phyloP scores from a whole-genome alignment of 2,888 invertebrate genomes.

The Cataglyphis rosenhaueri region DNA sequence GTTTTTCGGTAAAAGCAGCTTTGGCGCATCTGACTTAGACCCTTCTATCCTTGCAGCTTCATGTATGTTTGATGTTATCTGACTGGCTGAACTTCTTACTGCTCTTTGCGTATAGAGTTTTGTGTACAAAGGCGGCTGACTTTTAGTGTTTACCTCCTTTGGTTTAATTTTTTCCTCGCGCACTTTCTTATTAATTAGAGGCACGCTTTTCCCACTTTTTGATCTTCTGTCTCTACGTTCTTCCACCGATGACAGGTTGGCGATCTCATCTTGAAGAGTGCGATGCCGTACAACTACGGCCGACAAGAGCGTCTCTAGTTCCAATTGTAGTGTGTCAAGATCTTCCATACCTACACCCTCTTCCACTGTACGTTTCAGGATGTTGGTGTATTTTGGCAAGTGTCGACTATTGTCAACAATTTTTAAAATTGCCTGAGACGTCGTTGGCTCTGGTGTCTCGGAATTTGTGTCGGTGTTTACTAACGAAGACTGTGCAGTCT shows the following conservation, averaged over 20 bases:
- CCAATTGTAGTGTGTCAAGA: slow-evolving; percentile 94
- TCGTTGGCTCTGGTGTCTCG: slow-evolving; percentile 78
- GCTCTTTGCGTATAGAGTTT: slow-evolving; percentile 82
- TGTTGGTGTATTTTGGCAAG: slow-evolving; percentile 88
- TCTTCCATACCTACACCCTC: slow-evolving; percentile 95
- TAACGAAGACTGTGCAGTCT: slow-evolving; percentile 75
- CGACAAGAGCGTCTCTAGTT: slow-evolving; percentile 94
- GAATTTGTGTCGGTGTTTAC: slow-evolving; percentile 78
- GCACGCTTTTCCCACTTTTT: slow-evolving; percentile 82
- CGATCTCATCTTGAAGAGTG: slow-evolving; percentile 92
- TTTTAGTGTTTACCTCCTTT: slow-evolving; percentile 80
- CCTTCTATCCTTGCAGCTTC: slow-evolving; percentile 85
- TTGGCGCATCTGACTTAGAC: slow-evolving; percentile 89
- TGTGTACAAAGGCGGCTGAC: slow-evolving; percentile 81
- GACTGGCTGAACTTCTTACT: slow-evolving; percentile 75
- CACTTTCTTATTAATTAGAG: slow-evolving; percentile 80
- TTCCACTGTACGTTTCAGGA: slow-evolving; percentile 89
- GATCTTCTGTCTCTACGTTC: slow-evolving; percentile 87
- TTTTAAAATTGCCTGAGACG: slow-evolving; percentile 88
- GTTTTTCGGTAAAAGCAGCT: slow-evolving; percentile 92
- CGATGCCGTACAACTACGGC: slow-evolving; percentile 93
- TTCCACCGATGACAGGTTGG: slow-evolving; percentile 89
- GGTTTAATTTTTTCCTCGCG: slow-evolving; percentile 81
- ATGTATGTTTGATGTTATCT: slow-evolving; percentile 81
- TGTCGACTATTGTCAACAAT: slow-evolving; percentile 89